Percentiles rank a stretch among this genome's conserved stretches.
Conservation (phyloP, 2,113 vertebrate genomes). For the Gobio gobio region DNA sequence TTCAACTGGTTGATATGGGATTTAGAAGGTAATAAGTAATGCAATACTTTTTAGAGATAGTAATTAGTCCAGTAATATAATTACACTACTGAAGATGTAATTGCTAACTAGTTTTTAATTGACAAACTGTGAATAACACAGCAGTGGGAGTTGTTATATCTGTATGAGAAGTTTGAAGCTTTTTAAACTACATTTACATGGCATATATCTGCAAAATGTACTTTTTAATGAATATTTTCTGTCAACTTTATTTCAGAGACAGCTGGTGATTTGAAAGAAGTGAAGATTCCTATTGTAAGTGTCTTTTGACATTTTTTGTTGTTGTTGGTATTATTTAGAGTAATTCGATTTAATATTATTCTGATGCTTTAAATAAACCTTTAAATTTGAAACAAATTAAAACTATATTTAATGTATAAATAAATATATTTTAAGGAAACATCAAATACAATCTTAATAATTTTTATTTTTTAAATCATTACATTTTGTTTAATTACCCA, state of each 20-base stretch:
- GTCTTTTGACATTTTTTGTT: background rate
- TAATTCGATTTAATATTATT: background rate
- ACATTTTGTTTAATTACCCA: background rate
- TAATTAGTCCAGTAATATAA: too few relatives aligned
- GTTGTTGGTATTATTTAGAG: too few relatives aligned
- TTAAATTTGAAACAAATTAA: background rate
- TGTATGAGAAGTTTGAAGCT: background rate
- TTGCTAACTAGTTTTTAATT: too few relatives aligned
- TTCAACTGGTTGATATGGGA: too few relatives aligned
- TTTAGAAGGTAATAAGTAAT: too few relatives aligned
- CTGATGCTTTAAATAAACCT: background rate
- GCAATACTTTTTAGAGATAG: too few relatives aligned
- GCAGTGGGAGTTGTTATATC: background rate
- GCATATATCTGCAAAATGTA: background rate
- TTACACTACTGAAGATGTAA: too few relatives aligned
- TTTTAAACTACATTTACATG: too few relatives aligned
- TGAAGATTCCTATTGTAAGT: conserved; percentile 80
- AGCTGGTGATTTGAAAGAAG: conserved; percentile 62
- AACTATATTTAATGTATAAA: background rate
- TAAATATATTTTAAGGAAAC: background rate
- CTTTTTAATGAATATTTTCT: background rate
- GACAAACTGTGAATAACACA: background rate
- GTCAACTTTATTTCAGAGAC: conserved; percentile 60
- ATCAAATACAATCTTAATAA: background rate
- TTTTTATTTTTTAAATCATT: background rate